Percentiles rank a stretch among this genome's conserved stretches.
Evolutionary conservation across 2,113 vertebrate genomes (phyloP).

Genomic region (Parotia lawesii): DNA sequence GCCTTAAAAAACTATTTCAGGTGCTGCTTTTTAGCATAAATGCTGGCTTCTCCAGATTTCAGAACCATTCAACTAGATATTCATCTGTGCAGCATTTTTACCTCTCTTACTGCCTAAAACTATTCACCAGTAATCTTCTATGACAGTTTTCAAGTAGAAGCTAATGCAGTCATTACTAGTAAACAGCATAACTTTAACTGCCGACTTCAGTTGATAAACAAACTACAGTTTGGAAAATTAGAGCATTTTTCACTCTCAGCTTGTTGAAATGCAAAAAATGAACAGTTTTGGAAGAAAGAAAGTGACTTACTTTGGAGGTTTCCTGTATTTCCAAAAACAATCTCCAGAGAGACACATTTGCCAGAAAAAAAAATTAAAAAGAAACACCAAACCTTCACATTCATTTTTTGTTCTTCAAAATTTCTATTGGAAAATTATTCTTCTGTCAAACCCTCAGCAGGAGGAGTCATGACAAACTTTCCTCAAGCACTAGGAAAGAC

Average conservation of each 20-base stretch:
- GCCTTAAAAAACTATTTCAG: background rate
- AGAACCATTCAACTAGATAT: background rate
- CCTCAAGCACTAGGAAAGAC: background rate
- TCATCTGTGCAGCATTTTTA: background rate
- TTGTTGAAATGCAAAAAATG: background rate
- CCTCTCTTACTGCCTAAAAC: background rate
- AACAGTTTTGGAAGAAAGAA: background rate
- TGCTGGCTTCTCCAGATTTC: background rate
- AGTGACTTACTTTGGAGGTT: background rate
- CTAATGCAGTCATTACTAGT: background rate
- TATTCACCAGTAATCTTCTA: background rate
- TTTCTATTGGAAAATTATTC: background rate
- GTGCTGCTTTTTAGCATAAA: background rate
- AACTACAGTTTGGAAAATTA: background rate
- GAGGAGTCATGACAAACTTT: background rate
- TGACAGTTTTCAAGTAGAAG: background rate
- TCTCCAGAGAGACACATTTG: background rate
- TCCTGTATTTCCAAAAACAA: background rate
- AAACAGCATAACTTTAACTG: background rate
- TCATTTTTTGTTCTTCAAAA: background rate
- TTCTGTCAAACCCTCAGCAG: background rate
- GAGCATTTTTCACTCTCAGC: background rate
- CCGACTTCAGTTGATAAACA: background rate
- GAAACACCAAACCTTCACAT: background rate
- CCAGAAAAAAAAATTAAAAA: background rate